Evolutionary conservation across 2,797 vertebrate species (phyloP), one percentile per base, ranked within the genome.

Genomic region (Malurus leucopterus): DNA sequence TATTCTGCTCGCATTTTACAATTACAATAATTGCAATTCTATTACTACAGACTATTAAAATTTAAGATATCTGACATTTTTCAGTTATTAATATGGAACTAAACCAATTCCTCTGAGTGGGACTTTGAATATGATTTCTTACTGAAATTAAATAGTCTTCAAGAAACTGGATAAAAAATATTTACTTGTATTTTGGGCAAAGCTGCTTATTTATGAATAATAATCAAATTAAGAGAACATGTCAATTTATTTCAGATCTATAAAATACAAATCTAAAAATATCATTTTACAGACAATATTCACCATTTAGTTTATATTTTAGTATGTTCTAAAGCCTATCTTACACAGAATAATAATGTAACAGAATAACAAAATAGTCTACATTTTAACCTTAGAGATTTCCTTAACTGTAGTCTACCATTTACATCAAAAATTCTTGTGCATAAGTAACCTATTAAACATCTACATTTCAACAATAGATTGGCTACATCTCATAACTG

Each of bases 171-270:
- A 22, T 73, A 22, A 82, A 89, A 75, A 86, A 47, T 53, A 86
- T 51, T 80, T 61, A n/a, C 5, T 1, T 30, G 41, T 55, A 74
- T 87, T 86, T 75, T 51, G 29, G 32, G 30, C 26, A 50, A 78
- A 59, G 67, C 8, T 58, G 46, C 82, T 91, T 91, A 49, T 81
- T 92, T n/a, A 73, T 64, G 29, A 89, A 61, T 57, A 34, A 75
- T 17, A 81, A 92, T n/a, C 69, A 84, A 32, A 46, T 51, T 3
- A 53, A 49, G 64, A 94, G 57, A 90, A 85, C 41, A 80, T 74
- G 49, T 47, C 5, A 44, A 79, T 95, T 96, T 92, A 95, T 95
- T 94, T 91, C 76, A 92, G 43, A 79, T 75, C 78, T 81, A 84
- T 27, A 91, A 73, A 91, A 88, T 84, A 78, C 22, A 91, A 43